Evolutionary conservation across 2,113 vertebrate genomes (phyloP), one percentile per base, ranked within the genome.

Genomic region (Cnemophilus loriae): DNA sequence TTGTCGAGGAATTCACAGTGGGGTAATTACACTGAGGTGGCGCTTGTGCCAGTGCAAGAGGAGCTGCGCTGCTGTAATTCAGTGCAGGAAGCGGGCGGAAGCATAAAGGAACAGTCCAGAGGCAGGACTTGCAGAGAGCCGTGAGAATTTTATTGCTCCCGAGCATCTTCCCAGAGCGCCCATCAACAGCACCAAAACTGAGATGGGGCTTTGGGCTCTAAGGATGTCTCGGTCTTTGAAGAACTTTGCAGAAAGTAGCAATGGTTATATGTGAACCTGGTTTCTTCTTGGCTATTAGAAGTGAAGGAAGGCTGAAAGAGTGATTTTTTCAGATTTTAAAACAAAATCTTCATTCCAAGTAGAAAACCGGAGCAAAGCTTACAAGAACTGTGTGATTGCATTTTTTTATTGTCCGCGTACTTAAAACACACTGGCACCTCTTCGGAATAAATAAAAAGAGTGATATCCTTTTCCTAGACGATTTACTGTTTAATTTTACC

Each of bases 1-100:
- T 96, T 30, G 94, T 59, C 1, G 33, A 83, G 94, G 94, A 91
- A 95, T 97, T 96, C 93, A 82, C 84, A 89, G 84, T 88, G 87
- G 67, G 82, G 87, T 78, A 87, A 95, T 92, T 80, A 84, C 88
- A 4, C 37, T 0, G 59, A 44, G 78, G 55, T 1, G 55, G 76
- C 55, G 89, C 74, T 65, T 69, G 75, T 94, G 93, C 82, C 89
- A 74, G 70, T 13, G 91, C 70, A 7, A 42, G 82, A 60, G 56
- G 50, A 67, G 84, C 55, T 44, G 75, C 79, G 1, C 3, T 3
- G 2, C 75, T 79, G 63, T 7, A 35, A 89, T 79, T 85, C 74
- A 69, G 41, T 0, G 49, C 84, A 44, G 69, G 68, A 57, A 53
- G 20, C 41, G n/a, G 32, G 30, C 10, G 13, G 32, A 10, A 23